A percentile compares a stretch with the other conserved stretches of the same genome.
Evolutionary conservation across 2,113 vertebrate species (phyloP).

Genomic region (Cisticola juncidis): DNA sequence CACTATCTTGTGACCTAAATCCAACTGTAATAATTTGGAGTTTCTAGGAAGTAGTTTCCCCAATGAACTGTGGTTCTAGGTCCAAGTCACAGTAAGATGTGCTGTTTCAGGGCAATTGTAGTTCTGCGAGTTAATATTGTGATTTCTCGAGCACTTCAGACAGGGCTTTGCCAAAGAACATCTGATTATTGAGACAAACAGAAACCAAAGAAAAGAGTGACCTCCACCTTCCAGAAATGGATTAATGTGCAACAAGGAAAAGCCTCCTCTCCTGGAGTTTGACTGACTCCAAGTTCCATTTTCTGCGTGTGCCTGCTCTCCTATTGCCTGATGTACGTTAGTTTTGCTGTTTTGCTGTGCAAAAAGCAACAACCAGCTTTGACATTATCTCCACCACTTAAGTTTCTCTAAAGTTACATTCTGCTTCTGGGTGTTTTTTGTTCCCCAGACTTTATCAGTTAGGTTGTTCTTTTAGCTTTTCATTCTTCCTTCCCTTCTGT

Average conservation of each 20-base stretch:
- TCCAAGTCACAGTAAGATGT: accelerated
- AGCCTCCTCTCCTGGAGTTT: not conserved
- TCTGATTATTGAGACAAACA: not conserved
- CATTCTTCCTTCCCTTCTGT: constrained; percentile 15
- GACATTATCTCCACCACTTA: constrained; percentile 40
- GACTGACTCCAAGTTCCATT: not conserved
- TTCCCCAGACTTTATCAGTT: not conserved
- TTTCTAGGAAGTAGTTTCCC: not conserved
- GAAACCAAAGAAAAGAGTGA: not conserved
- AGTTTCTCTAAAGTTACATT: constrained; percentile 48
- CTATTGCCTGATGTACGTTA: not conserved
- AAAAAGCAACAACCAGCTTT: constrained; percentile 40
- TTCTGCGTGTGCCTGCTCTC: not conserved
- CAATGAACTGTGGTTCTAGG: not conserved
- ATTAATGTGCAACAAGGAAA: not conserved
- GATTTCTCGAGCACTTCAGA: not conserved
- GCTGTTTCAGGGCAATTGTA: not conserved
- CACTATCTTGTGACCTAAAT: not conserved
- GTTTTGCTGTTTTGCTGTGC: too few species aligned
- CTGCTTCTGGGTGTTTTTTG: not conserved
- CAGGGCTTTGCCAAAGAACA: not conserved
- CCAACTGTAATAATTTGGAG: not conserved
- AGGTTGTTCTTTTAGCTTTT: constrained; percentile 45
- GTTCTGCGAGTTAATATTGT: not conserved
- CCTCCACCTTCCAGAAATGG: not conserved